Evolutionary conservation across 2,797 vertebrate genomes (phyloP), one percentile per base, ranked within the genome.

Genomic region (Anguilla megastoma): DNA sequence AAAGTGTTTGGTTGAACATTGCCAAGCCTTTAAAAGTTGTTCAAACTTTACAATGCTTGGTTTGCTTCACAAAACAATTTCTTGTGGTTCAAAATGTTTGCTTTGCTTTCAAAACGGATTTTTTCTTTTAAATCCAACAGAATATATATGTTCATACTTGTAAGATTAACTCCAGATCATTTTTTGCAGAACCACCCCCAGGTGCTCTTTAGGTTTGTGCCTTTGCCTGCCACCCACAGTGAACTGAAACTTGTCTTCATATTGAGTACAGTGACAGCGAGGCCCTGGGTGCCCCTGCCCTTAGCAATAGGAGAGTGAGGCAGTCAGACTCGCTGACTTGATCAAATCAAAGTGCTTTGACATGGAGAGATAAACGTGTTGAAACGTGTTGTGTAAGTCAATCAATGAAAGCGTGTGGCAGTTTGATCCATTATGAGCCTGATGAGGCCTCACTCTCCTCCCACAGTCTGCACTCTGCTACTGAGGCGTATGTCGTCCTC

Each of bases 171-270:
- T 50, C 48, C 79, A 48, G 79, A 82, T 82, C 6, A 50, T 24
- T 82, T 76, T 41, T 76, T 18, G 2, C 79, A 82, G 45, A 82
- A 50, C 79, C 45, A 24, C 18, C 21, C 45, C 21, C n/a, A 18
- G 41, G 18, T 50, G 79, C 41, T 45, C 16, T 24, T 80, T 82
- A 50, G 21, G 41, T 45, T 50, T 82, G 45, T 7, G 52, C 14
- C 82, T 84, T 54, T 84, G 82, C 24, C 45, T 84, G 45, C 24
- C 24, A 84, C 82, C 82, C 50, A 54, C 50, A 84, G 6, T n/a
- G n/a, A 54, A 33, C 48, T 30, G n/a, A 84, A 30, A 30, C 27
- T 1, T 56, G 52, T 30, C 50, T 30, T 16, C 30, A 27, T 84
- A 33, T 30, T 56, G 24, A 16, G 21, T 2, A n/a, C 8, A 1